Evolutionary conservation across 2,113 vertebrate species (phyloP).

Genomic region (Heterotilapia buettikoferi): DNA sequence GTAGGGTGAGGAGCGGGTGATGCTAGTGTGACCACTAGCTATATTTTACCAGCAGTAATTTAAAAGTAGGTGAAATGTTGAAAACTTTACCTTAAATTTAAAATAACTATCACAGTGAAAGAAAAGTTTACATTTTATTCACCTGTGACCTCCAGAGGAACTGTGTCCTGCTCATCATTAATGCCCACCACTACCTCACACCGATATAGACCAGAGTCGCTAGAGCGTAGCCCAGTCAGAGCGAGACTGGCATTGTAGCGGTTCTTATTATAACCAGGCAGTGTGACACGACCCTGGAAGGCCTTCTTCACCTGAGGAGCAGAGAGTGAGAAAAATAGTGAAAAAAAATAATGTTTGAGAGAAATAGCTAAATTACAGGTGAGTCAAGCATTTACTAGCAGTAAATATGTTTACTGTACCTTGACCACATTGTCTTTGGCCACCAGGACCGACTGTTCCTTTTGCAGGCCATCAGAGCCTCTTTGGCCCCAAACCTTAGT

Average conservation of each 20-base stretch:
- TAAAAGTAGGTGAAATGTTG: neutral
- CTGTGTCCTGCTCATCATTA: slow-evolving; percentile 89
- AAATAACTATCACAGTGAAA: neutral
- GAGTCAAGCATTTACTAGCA: neutral
- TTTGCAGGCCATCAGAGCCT: slow-evolving; percentile 73
- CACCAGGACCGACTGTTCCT: slow-evolving; percentile 85
- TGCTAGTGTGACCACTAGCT: neutral
- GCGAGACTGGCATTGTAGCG: slow-evolving; percentile 84
- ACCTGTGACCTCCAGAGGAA: slow-evolving; percentile 91
- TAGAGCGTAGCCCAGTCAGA: slow-evolving; percentile 78
- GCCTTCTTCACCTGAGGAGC: slow-evolving; percentile 77
- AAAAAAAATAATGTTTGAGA: neutral
- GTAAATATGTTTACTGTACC: slow-evolving; percentile 28
- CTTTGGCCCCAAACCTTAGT: slow-evolving; percentile 85
- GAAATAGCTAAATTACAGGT: neutral
- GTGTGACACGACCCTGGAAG: slow-evolving; percentile 82
- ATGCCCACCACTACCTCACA: slow-evolving; percentile 92
- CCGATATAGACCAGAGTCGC: slow-evolving; percentile 89
- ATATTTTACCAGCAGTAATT: neutral
- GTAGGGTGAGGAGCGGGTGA: fast-evolving
- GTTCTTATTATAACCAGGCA: slow-evolving; percentile 80
- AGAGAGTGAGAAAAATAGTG: neutral
- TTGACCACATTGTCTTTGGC: slow-evolving; percentile 90
- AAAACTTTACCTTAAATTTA: neutral
- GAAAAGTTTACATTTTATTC: neutral